Percentiles rank a stretch among this genome's conserved stretches.
These are phyloP conservation scores for Stomatorhinus ivindoensis DNA, from an alignment of 2,113 vertebrate genomes.

Conservation along the genomic window DNA sequence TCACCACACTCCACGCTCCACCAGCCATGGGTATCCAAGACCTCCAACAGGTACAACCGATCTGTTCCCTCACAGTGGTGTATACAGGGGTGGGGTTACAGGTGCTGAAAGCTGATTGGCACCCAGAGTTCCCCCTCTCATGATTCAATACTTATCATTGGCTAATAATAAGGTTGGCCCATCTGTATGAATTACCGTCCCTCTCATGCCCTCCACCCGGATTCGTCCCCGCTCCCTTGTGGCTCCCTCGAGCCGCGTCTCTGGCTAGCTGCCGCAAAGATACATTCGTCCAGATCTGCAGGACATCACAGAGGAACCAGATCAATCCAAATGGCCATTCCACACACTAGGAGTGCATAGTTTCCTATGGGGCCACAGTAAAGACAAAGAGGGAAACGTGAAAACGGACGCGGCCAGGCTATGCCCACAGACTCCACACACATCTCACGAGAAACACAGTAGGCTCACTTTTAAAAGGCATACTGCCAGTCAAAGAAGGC, in stretches of 20 bases:
- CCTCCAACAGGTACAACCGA: neutral
- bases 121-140: neutral
- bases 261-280: neutral
- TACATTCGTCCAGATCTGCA: neutral
- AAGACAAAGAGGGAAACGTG: neutral
- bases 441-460: neutral
- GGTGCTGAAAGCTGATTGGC: neutral
- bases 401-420: neutral
- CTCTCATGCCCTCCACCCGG: neutral
- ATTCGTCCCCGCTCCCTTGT: neutral
- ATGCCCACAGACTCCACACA: neutral
- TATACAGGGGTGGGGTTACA: neutral
- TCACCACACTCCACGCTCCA: neutral
- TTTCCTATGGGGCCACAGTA: neutral
- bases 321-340: neutral
- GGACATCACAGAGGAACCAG: neutral
- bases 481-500: neutral
- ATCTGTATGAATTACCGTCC: neutral
- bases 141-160: neutral
- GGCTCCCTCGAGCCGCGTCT: neutral
- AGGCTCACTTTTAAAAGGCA: neutral
- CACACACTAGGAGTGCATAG: neutral
- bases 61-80: neutral
- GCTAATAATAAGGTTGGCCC: neutral
- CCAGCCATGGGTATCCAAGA: neutral